Evolutionary conservation across 2,888 invertebrate genomes (phyloP).

Genomic region (Tipula helvola): DNA sequence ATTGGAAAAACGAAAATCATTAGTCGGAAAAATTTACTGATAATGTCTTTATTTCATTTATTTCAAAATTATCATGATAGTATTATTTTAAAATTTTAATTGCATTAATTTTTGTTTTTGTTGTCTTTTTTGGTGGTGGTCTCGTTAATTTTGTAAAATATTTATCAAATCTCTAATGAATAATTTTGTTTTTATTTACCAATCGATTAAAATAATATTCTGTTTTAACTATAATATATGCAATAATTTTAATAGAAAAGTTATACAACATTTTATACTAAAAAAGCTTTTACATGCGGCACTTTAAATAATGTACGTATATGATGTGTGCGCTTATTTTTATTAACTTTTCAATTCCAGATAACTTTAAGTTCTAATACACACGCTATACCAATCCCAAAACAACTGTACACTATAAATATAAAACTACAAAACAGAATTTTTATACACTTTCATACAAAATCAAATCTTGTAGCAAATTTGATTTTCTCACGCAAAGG

Average conservation of each 20-base stretch:
- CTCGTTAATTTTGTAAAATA: background rate
- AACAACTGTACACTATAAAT: background rate
- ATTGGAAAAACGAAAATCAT: background rate
- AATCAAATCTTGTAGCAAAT: background rate
- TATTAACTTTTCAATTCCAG: background rate
- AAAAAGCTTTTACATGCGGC: background rate
- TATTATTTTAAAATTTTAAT: background rate
- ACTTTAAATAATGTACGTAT: background rate
- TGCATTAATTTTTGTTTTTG: background rate
- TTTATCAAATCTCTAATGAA: background rate
- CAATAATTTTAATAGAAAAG: background rate
- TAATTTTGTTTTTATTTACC: background rate
- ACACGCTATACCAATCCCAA: background rate
- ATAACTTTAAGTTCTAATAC: background rate
- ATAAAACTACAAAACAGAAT: background rate
- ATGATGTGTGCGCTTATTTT: background rate
- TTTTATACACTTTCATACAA: background rate
- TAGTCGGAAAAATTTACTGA: background rate
- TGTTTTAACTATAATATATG: background rate
- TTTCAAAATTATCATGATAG: background rate
- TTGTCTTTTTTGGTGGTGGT: background rate
- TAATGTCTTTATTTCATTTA: background rate
- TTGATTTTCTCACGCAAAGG: background rate
- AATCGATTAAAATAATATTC: background rate
- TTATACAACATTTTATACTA: background rate